Conservation (phyloP, 2,888 invertebrate species). For the Caenorhabditis sulstoni region DNA sequence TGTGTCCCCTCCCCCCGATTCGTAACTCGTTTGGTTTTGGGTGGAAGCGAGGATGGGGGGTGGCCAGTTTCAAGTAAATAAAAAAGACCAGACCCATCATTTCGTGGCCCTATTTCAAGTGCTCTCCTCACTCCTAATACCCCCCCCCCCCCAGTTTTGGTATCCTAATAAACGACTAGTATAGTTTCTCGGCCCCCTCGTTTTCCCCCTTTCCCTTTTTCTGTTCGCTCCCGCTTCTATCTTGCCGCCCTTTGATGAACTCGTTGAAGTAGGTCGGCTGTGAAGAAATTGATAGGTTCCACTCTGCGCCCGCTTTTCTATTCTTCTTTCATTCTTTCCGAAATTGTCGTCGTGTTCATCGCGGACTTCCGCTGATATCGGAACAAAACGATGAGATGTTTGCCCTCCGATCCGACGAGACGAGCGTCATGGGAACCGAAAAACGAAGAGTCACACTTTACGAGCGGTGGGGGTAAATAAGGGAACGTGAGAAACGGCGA, state of each 20-base stretch:
- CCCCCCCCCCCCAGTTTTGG: background rate
- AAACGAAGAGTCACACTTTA: too few species aligned
- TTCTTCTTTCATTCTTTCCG: background rate
- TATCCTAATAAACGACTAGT: slow-evolving; percentile 5
- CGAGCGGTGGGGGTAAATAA: background rate
- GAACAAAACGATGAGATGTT: background rate
- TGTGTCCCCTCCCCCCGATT: slow-evolving; percentile 8
- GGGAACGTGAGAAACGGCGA: slow-evolving; percentile 5
- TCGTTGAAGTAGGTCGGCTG: slow-evolving; percentile 37
- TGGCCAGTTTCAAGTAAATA: slow-evolving; percentile 37
- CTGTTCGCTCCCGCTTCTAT: background rate
- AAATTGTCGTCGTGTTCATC: background rate
- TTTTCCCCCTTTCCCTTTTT: background rate
- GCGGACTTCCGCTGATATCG: too few species aligned
- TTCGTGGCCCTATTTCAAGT: slow-evolving; percentile 40
- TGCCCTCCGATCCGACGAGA: too few species aligned
- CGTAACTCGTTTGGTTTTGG: slow-evolving; percentile 13
- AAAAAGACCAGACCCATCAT: slow-evolving; percentile 14
- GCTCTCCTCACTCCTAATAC: slow-evolving; percentile 2
- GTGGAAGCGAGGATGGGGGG: too few species aligned
- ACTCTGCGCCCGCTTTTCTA: background rate
- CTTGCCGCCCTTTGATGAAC: slow-evolving; percentile 31
- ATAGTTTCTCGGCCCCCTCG: slow-evolving; percentile 14
- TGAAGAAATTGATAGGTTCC: slow-evolving; percentile 17
- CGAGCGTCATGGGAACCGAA: too few species aligned